phyloP scores from a whole-genome alignment of 2,113 vertebrate species.

The Callorhinus ursinus region DNA sequence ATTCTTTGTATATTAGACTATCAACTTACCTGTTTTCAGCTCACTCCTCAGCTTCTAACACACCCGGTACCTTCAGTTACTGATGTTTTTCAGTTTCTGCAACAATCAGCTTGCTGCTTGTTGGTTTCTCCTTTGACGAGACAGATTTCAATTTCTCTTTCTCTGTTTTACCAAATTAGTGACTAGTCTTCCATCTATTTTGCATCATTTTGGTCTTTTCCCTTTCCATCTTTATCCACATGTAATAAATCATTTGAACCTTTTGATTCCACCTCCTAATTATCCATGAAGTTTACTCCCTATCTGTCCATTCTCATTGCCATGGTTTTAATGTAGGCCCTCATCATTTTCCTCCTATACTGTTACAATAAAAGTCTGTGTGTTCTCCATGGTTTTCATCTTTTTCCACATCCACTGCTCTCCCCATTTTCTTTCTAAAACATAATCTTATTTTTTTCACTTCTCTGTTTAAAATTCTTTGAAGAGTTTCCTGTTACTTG shows the following conservation, averaged over 20 bases:
- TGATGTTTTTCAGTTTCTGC: not conserved
- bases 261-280: not conserved
- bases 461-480: not conserved
- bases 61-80: not conserved
- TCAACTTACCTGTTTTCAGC: not conserved
- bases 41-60: not conserved
- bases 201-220: not conserved
- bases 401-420: not conserved
- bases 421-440: slow-evolving; percentile 3
- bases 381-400: not conserved
- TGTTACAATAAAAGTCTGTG: not conserved
- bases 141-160: slow-evolving; percentile 17
- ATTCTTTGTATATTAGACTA: not conserved
- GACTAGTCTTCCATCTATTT: not conserved
- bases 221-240: not conserved
- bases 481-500: not conserved
- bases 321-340: not conserved
- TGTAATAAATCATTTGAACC: not conserved
- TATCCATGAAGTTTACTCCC: not conserved
- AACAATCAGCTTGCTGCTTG: not conserved
- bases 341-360: not conserved
- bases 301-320: not conserved
- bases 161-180: not conserved
- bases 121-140: not conserved
- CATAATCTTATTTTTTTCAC: slow-evolving; percentile 16